Evolutionary conservation across 2,797 vertebrate species (phyloP).

Genomic region (Limosa lapponica): DNA sequence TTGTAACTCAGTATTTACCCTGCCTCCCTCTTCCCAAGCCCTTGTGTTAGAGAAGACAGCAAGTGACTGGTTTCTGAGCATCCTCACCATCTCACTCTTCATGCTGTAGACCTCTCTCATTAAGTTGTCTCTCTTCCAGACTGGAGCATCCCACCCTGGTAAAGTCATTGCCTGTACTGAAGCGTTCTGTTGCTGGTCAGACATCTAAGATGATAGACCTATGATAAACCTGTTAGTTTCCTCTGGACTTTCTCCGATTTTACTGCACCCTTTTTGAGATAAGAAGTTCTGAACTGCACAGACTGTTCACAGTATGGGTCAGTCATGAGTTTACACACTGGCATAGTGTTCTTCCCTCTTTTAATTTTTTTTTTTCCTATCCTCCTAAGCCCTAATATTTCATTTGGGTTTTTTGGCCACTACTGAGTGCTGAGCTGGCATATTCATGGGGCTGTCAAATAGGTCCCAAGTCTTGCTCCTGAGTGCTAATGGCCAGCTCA

Average conservation of each 20-base stretch:
- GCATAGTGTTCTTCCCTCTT: not conserved
- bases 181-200: not conserved
- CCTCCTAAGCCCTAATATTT: not conserved
- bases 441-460: not conserved
- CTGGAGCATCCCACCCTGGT: not conserved
- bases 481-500: not conserved
- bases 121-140: not conserved
- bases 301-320: not conserved
- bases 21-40: rapidly evolving
- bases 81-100: not conserved
- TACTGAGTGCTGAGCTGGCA: not conserved
- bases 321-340: not conserved
- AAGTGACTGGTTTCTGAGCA: not conserved
- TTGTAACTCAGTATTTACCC: not conserved
- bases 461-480: not conserved
- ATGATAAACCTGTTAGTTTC: not conserved
- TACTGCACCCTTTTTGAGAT: not conserved
- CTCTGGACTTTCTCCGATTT: not conserved
- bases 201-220: not conserved
- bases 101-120: not conserved
- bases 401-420: not conserved
- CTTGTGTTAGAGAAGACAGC: not conserved
- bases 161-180: not conserved
- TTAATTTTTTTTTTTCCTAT: not conserved
- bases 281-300: not conserved